A percentile compares a stretch with the other conserved stretches of the same genome.
These are phyloP conservation scores for Dicentrarchus labrax DNA, from an alignment of 2,113 vertebrate genomes.

Conservation along the genomic window DNA sequence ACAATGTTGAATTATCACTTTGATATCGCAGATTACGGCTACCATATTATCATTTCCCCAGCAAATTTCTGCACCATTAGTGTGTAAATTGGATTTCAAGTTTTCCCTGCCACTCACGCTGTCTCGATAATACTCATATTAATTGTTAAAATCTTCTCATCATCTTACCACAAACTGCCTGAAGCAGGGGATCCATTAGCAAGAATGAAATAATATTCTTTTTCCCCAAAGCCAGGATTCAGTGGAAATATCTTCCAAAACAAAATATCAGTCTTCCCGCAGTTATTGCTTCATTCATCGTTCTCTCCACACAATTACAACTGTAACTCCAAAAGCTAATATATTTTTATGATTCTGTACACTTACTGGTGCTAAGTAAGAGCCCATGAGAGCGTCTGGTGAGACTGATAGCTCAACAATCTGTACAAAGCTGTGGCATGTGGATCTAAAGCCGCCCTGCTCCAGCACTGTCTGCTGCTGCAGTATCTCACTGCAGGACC, in stretches of 20 bases:
- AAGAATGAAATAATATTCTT: constrained; percentile 41
- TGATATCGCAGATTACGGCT: constrained; percentile 35
- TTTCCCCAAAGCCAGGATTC: constrained; percentile 39
- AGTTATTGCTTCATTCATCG: constrained; percentile 61
- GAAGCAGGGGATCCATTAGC: constrained; percentile 60
- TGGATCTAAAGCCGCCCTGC: constrained; percentile 20
- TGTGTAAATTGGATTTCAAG: constrained; percentile 61
- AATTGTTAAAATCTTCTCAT: constrained; percentile 57
- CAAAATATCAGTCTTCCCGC: constrained; percentile 40
- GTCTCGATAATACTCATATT: constrained; percentile 44
- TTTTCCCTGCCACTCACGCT: constrained; percentile 28
- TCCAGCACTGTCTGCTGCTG: constrained; percentile 10
- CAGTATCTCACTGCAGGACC: not conserved
- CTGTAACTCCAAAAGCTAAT: constrained; percentile 55
- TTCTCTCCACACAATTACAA: constrained; percentile 32
- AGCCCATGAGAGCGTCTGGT: constrained; percentile 36
- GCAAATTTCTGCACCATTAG: constrained; percentile 53
- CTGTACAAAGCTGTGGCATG: not conserved
- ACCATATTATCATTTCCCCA: constrained; percentile 15
- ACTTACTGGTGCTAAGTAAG: constrained; percentile 49
- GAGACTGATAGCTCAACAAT: constrained; percentile 29
- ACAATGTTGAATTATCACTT: constrained; percentile 48
- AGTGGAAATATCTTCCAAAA: constrained; percentile 51
- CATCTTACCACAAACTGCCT: constrained; percentile 46
- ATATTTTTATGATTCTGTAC: constrained; percentile 55